Evolutionary conservation across 1,140 invertebrate species (phyloP), one percentile per base, ranked within the genome.

Genomic region (Saccostrea glomerata): DNA sequence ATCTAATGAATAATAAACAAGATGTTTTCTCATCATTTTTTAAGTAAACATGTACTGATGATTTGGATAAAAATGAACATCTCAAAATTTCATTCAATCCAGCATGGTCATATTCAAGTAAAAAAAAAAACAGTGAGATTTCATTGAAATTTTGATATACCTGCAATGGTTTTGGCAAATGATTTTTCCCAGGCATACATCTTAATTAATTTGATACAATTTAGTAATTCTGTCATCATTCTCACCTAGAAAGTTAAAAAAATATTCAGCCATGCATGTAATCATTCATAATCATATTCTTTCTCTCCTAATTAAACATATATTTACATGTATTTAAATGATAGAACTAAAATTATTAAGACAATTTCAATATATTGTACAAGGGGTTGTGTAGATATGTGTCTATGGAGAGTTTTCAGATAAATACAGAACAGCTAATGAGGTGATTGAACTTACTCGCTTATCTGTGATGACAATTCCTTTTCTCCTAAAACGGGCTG

Each of bases 151-250:
- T 30, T 15, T 30, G 73, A 82, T 13, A 84, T 93, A 96, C 96
- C 95, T 91, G 94, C 90, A 63, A 97, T 95, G 85, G 95, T 94
- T 87, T 95, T 94, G 73, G 96, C 95, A 93, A 98, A 98, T 63
- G 97, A 96, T 92, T 97, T 96, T 94, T 98, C 98, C 98, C 98
- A 98, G 0, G 97, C 97, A 95, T 98, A 98, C 96, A 98, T 97
- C 96, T 98, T 98, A 88, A 98, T 95, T 23, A 94, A 84, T 82
- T 93, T 94, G 54, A 94, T 93, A 87, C 90, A 94, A 11, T 92
- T 92, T 1, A 94, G 85, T 7, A 94, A 83, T 82, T 94, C 93
- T 73, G 90, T 91, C 91, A 94, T 94, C 90, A 94, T 90, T 60
- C 92, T 89, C 23, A 94, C 93, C 93, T 94, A n/a, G 30, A 56